These are phyloP conservation scores for Ctenomys sociabilis DNA, from an alignment of 2,113 vertebrate genomes.

Conservation along the genomic window DNA sequence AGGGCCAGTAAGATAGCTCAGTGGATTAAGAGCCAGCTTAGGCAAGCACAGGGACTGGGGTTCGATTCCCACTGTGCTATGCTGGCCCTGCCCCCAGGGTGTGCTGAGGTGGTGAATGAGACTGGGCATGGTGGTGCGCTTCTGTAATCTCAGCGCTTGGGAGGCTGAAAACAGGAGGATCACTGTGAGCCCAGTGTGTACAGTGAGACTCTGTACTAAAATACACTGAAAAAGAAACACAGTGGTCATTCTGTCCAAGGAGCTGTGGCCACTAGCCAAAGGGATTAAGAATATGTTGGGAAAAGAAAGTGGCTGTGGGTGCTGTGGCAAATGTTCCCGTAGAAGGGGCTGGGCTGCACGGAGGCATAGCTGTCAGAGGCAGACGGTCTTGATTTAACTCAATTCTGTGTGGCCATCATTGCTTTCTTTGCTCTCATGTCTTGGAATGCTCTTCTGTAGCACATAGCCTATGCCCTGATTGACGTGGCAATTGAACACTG, in stretches of 20 bases:
- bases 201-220: too few relatives aligned
- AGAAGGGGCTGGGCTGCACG: rapidly evolving
- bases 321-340: background rate
- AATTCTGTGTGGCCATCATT: background rate
- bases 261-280: background rate
- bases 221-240: background rate
- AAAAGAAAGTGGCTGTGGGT: background rate
- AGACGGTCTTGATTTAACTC: background rate
- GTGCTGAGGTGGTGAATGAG: too few relatives aligned
- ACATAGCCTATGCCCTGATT: background rate
- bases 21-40: too few relatives aligned
- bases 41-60: too few relatives aligned
- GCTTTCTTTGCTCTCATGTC: background rate
- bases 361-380: background rate
- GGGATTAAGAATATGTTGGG: background rate
- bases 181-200: too few relatives aligned
- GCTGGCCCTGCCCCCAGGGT: too few relatives aligned
- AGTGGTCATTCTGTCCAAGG: background rate
- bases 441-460: background rate
- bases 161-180: too few relatives aligned
- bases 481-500: background rate
- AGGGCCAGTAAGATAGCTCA: too few relatives aligned
- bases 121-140: too few relatives aligned
- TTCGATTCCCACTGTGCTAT: too few relatives aligned
- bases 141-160: too few relatives aligned